These are phyloP conservation scores for Drosophila auraria DNA, from an alignment of 1,140 invertebrate genomes.

Conservation along the genomic window DNA sequence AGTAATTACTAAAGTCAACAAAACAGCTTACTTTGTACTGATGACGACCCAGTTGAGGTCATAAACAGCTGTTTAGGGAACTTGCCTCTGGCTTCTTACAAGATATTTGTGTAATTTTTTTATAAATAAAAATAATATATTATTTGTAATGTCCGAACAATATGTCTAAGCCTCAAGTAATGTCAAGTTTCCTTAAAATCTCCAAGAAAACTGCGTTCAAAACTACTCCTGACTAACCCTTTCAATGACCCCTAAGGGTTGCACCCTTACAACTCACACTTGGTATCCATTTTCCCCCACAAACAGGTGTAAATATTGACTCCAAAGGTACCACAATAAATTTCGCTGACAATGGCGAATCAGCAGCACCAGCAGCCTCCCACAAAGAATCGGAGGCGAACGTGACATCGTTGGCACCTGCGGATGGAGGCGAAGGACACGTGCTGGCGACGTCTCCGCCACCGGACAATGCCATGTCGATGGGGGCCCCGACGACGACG, in stretches of 20 bases:
- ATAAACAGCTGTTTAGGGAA: too few relatives aligned
- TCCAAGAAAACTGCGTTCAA: background rate
- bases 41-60: too few relatives aligned
- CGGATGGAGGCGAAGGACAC: constrained; percentile 8
- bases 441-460: constrained; percentile 4
- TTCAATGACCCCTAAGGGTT: too few relatives aligned
- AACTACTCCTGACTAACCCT: background rate
- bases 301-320: constrained; percentile 68
- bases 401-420: constrained; percentile 54
- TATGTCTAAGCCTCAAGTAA: too few relatives aligned
- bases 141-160: background rate
- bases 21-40: too few relatives aligned
- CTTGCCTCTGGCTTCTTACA: too few relatives aligned
- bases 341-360: constrained; percentile 53
- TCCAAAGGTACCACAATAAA: constrained; percentile 62
- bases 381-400: constrained; percentile 47
- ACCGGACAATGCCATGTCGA: background rate
- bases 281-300: background rate
- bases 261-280: background rate
- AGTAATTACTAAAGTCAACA: too few relatives aligned
- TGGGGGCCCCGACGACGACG: background rate
- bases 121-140: background rate
- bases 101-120: too few relatives aligned
- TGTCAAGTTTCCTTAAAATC: too few relatives aligned
- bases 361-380: constrained; percentile 5